These are phyloP conservation scores for Rhyacichthys aspro DNA, from an alignment of 2,797 vertebrate species.

Conservation along the genomic window DNA sequence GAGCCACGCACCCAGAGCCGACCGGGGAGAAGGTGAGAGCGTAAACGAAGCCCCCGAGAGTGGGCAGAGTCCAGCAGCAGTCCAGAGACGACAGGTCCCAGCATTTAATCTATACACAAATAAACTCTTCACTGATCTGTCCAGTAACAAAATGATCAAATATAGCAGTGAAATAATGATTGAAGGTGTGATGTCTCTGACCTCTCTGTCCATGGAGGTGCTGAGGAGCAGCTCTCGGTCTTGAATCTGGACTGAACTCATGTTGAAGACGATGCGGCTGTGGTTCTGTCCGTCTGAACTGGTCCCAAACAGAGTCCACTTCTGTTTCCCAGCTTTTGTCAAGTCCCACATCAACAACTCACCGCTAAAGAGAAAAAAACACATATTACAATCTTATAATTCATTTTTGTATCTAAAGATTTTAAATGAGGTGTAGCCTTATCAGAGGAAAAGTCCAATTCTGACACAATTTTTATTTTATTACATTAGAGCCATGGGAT, in stretches of 20 bases:
- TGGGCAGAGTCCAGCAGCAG: conserved; percentile 92
- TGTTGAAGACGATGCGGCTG: conserved; percentile 92
- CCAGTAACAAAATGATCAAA: too few species aligned
- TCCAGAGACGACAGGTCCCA: conserved; percentile 90
- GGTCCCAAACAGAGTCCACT: conserved; percentile 86
- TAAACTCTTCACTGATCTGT: too few species aligned
- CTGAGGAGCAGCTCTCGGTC: conserved; percentile 87
- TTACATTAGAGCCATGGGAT: too few species aligned
- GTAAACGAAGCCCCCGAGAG: conserved; percentile 93
- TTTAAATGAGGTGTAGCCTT: too few species aligned
- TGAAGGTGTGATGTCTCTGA: conserved; percentile 11
- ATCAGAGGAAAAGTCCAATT: too few species aligned
- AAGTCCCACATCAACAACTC: conserved; percentile 94
- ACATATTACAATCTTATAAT: background rate
- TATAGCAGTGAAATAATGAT: too few species aligned
- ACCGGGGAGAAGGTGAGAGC: conserved; percentile 91
- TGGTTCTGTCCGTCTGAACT: conserved; percentile 91
- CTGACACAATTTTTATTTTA: too few species aligned
- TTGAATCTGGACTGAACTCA: conserved; percentile 79
- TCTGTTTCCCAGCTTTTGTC: conserved; percentile 86
- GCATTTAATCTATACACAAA: conserved; percentile 87
- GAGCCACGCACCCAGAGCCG: conserved; percentile 86
- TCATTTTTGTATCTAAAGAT: background rate
- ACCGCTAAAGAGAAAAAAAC: conserved; percentile 75
- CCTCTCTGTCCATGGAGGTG: conserved; percentile 91